Evolutionary conservation across 2,797 vertebrate species (phyloP), one percentile per base, ranked within the genome.

Genomic region (Amniataba percoides): DNA sequence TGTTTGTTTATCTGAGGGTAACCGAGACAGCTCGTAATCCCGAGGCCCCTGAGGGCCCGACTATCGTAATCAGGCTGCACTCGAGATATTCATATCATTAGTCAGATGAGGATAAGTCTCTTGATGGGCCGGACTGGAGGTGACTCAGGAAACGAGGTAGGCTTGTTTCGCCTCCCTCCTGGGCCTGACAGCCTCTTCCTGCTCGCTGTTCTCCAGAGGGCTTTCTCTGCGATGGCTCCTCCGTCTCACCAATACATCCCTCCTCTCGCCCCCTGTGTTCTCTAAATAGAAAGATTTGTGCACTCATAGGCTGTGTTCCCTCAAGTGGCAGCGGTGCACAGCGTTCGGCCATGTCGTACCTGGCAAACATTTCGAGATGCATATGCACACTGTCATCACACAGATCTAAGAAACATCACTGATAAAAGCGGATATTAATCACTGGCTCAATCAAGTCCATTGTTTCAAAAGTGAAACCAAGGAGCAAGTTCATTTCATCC

Each of bases 91-190:
- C 43, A 39, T 77, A 77, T 94, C 90, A 88, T 95, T 95, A 94
- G 67, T 82, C 14, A 65, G 90, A 95, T 94, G 86, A 93, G 65
- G 70, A 85, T 78, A 70, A 86, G 78, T 78, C 64, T 56, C 52
- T 88, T 94, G 94, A 95, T 92, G 92, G 72, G 78, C 70, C 25
- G 57, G 53, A 81, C 59, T 82, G 63, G 84, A 87, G 85, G 84
- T 88, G 86, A 92, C 69, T 89, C 86, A 81, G 76, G 80, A 85
- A 70, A 77, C 0, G 3, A 81, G 70, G 70, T 80, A 59, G 43
- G 87, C 71, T 72, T 40, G 46, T 12, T 83, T 23, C 78, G 52
- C 77, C 55, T 70, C 70, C 73, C 62, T 86, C 61, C 64, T 83
- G 61, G 71, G 81, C 57, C 81, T 88, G 87, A 84, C 74, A 85